These are phyloP conservation scores for Hydropsyche tenuis DNA, from an alignment of 1,140 invertebrate genomes.

Conservation along the genomic window DNA sequence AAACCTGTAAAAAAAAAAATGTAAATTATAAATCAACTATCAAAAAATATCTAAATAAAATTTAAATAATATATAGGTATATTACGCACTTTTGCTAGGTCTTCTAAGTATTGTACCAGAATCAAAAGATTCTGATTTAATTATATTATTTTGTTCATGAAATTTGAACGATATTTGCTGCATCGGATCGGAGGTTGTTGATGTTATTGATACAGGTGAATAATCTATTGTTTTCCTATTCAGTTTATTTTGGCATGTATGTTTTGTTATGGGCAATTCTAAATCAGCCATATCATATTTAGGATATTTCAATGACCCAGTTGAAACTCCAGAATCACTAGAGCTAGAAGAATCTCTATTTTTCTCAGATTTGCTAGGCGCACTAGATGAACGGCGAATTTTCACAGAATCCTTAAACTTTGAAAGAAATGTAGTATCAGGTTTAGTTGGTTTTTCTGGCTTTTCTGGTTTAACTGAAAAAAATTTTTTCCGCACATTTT, in stretches of 20 bases:
- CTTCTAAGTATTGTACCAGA: conserved; percentile 64
- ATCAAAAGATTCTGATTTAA: conserved; percentile 74
- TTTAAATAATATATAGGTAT: too few relatives aligned
- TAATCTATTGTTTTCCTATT: conserved; percentile 59
- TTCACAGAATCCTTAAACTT: conserved; percentile 67
- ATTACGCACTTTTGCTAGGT: conserved; percentile 48
- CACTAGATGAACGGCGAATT: conserved; percentile 77
- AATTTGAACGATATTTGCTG: conserved; percentile 76
- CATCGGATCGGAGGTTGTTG: conserved; percentile 76
- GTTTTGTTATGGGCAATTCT: conserved; percentile 66
- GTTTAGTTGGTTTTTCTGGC: conserved; percentile 53
- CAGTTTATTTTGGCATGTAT: conserved; percentile 56
- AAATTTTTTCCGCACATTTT: conserved; percentile 29
- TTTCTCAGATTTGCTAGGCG: conserved; percentile 70
- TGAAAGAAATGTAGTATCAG: conserved; percentile 55
- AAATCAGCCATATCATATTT: conserved; percentile 70
- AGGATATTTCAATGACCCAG: conserved; percentile 68
- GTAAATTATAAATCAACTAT: too few relatives aligned
- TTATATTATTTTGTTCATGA: conserved; percentile 68
- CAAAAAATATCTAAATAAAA: too few relatives aligned
- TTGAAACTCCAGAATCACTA: conserved; percentile 74
- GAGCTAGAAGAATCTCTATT: conserved; percentile 77
- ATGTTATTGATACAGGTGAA: conserved; percentile 70
- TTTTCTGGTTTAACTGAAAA: conserved; percentile 52
- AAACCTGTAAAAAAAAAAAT: conserved; percentile 49